Conservation (phyloP, 1,140 invertebrate genomes). For the Pteromalus puparum region DNA sequence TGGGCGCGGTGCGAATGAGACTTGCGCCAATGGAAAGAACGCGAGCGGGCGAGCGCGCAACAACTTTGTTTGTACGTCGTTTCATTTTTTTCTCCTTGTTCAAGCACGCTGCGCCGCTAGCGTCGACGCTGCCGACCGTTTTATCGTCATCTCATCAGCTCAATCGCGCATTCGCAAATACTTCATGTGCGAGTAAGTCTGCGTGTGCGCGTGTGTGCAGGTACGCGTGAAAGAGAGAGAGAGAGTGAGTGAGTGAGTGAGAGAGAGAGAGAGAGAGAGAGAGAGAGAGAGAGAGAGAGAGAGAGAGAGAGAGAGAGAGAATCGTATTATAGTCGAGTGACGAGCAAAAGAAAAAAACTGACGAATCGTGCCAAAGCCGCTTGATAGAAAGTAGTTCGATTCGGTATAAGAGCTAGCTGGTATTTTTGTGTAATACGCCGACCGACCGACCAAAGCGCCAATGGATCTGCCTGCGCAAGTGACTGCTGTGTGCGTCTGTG, state of each 20-base stretch:
- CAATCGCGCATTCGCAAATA: neutral
- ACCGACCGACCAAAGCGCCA: neutral
- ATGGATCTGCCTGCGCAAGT: neutral
- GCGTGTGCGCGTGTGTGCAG: neutral
- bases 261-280: neutral
- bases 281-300: neutral
- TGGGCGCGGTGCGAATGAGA: too few species aligned
- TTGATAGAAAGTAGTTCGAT: neutral
- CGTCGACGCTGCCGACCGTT: too few species aligned
- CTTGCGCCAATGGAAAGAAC: too few species aligned
- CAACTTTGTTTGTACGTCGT: too few species aligned
- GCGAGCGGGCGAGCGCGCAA: too few species aligned
- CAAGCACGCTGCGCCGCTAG: neutral
- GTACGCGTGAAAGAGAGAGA: neutral
- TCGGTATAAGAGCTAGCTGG: neutral
- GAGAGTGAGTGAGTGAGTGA: too few species aligned
- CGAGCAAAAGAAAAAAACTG: neutral
- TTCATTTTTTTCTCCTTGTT: neutral
- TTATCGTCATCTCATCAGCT: neutral
- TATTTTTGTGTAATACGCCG: neutral
- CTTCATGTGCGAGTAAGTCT: neutral
- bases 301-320: neutral
- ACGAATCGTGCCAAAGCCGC: neutral
- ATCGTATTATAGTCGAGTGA: neutral
- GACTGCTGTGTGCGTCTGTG: neutral